Percentiles rank a stretch among this genome's conserved stretches.
Conservation (phyloP, 2,888 invertebrate genomes). For the Amphimallon solstitiale region DNA sequence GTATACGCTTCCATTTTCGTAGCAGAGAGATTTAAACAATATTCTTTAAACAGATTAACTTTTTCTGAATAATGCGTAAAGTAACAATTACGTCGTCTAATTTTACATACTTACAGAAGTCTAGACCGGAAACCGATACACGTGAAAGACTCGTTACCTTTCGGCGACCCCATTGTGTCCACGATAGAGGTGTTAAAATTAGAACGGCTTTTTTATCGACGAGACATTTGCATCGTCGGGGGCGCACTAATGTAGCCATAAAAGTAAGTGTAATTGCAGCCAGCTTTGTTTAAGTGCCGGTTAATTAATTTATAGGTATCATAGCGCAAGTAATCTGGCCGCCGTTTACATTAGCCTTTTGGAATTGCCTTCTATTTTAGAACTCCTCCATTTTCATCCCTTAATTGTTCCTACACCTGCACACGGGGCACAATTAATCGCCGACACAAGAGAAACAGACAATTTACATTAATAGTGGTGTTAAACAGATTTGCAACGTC, state of each 20-base stretch:
- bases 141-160: background rate
- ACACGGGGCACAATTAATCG: conserved; percentile 28
- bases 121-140: conserved; percentile 1
- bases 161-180: conserved; percentile 15
- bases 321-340: conserved; percentile 46
- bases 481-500: conserved; percentile 1
- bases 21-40: too few species aligned
- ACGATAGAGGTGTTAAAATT: conserved; percentile 35
- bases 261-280: conserved; percentile 51
- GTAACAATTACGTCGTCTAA: background rate
- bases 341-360: conserved; percentile 40
- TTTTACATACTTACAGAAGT: background rate
- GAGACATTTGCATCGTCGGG: conserved; percentile 32
- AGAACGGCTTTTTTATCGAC: conserved; percentile 36
- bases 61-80: background rate
- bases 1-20: too few species aligned
- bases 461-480: conserved; percentile 6
- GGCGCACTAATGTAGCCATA: conserved; percentile 49
- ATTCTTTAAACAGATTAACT: too few species aligned
- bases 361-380: conserved; percentile 39
- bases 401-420: conserved; percentile 38
- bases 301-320: conserved; percentile 52
- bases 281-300: conserved; percentile 50
- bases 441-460: conserved; percentile 1
- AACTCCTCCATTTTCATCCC: conserved; percentile 38